These are phyloP conservation scores for Chaenocephalus aceratus DNA, from an alignment of 2,113 vertebrate genomes.

Conservation along the genomic window DNA sequence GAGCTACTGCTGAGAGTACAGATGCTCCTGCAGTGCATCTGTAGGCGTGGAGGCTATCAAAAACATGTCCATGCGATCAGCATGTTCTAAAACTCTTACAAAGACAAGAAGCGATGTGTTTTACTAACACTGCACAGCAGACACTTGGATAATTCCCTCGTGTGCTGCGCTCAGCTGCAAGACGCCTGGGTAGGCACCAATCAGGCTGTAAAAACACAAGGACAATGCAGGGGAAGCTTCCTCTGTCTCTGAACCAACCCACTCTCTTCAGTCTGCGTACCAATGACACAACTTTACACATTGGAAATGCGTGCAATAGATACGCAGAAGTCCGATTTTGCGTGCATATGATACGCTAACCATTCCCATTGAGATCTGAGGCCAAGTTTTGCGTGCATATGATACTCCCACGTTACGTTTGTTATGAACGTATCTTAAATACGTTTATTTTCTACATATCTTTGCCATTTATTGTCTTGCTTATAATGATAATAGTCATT, in stretches of 20 bases:
- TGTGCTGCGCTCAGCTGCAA: slow-evolving; percentile 76
- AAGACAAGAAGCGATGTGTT: slow-evolving; percentile 70
- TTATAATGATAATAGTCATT: too few species aligned
- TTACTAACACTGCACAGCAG: slow-evolving; percentile 65
- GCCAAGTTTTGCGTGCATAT: too few species aligned
- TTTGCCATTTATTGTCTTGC: too few species aligned
- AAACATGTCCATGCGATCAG: slow-evolving; percentile 58
- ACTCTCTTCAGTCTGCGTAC: too few species aligned
- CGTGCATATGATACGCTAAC: too few species aligned
- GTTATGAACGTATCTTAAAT: too few species aligned
- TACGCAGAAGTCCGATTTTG: too few species aligned
- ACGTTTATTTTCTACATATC: too few species aligned
- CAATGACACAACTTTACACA: too few species aligned
- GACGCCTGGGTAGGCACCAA: slow-evolving; percentile 74
- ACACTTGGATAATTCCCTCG: slow-evolving; percentile 74
- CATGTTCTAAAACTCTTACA: slow-evolving; percentile 58
- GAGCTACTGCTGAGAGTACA: background rate
- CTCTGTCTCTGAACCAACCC: slow-evolving; percentile 34
- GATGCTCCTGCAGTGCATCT: slow-evolving; percentile 30
- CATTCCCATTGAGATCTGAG: too few species aligned
- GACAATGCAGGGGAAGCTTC: slow-evolving; percentile 62
- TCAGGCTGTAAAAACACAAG: slow-evolving; percentile 76
- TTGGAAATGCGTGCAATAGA: too few species aligned
- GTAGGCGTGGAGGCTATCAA: slow-evolving; percentile 21
- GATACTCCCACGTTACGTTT: too few species aligned